Evolutionary conservation across 2,797 vertebrate species (phyloP).

Genomic region (Macropodus opercularis): DNA sequence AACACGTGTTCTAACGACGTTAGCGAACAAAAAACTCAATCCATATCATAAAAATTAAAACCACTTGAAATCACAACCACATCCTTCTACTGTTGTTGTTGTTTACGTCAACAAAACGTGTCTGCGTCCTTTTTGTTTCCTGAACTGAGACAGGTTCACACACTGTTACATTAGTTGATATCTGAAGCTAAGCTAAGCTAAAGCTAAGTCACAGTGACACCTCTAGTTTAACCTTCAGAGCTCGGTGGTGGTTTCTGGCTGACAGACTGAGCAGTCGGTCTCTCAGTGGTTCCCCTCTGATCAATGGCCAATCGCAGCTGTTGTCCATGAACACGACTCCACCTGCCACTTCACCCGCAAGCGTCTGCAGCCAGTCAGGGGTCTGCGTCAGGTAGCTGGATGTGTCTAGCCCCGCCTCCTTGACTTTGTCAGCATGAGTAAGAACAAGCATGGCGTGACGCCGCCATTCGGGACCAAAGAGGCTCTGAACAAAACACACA

Average conservation of each 20-base stretch:
- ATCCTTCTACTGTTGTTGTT: not conserved
- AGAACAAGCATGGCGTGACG: constrained; percentile 62
- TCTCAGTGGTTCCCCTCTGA: constrained; percentile 53
- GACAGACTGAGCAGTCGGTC: constrained; percentile 63
- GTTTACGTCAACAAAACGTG: too few species aligned
- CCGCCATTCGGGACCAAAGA: constrained; percentile 62
- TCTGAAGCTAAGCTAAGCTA: not conserved
- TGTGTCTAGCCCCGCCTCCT: constrained; percentile 34
- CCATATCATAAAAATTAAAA: too few species aligned
- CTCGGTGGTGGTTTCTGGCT: constrained; percentile 59
- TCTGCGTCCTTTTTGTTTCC: too few species aligned
- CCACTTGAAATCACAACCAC: not conserved
- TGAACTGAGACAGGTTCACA: too few species aligned
- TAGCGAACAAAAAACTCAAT: too few species aligned
- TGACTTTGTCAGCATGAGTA: constrained; percentile 58
- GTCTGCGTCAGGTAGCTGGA: constrained; percentile 30
- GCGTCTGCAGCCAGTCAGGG: constrained; percentile 51
- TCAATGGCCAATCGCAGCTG: constrained; percentile 56
- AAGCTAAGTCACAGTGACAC: constrained; percentile 4
- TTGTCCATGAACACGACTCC: constrained; percentile 66
- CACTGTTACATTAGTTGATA: too few species aligned
- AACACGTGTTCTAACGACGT: too few species aligned
- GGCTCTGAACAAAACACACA: constrained; percentile 27
- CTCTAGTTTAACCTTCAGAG: constrained; percentile 12
- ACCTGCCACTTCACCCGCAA: constrained; percentile 40